Conservation (phyloP, 2,888 invertebrate genomes). For the Drosophila mercatorum region DNA sequence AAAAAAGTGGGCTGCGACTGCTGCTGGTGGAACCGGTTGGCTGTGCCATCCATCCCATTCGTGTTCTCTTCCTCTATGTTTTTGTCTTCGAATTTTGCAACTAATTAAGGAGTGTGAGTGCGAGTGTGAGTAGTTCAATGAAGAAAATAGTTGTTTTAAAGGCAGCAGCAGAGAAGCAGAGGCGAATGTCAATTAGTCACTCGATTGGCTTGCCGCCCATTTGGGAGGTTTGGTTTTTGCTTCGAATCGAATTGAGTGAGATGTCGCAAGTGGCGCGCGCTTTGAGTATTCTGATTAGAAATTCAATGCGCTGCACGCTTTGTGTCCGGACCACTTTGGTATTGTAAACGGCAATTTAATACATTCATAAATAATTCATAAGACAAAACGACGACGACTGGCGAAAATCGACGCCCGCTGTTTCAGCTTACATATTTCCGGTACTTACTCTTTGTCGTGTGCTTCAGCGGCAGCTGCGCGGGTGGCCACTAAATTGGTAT, state of each 20-base stretch:
- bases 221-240: slow-evolving; percentile 13
- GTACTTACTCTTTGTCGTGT: slow-evolving; percentile 64
- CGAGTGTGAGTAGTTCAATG: slow-evolving; percentile 35
- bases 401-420: slow-evolving; percentile 36
- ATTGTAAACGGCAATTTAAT: slow-evolving; percentile 70
- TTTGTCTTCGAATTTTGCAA: slow-evolving; percentile 56
- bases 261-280: slow-evolving; percentile 54
- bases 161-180: slow-evolving; percentile 32
- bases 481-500: slow-evolving; percentile 42
- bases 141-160: slow-evolving; percentile 40
- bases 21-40: slow-evolving; percentile 50
- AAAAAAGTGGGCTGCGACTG: slow-evolving; percentile 52
- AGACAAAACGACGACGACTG: slow-evolving; percentile 52
- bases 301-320: slow-evolving; percentile 59
- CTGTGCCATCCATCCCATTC: slow-evolving; percentile 30
- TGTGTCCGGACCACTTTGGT: slow-evolving; percentile 54
- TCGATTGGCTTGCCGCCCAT: slow-evolving; percentile 14
- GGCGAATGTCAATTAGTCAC: slow-evolving; percentile 68
- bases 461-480: slow-evolving; percentile 42
- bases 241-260: slow-evolving; percentile 39
- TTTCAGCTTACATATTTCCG: slow-evolving; percentile 58
- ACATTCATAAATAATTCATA: slow-evolving; percentile 67
- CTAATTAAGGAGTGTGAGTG: slow-evolving; percentile 59
- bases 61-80: slow-evolving; percentile 35
- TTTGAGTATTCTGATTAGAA: slow-evolving; percentile 66